A percentile compares a stretch with the other conserved stretches of the same genome.
These are phyloP conservation scores for Crotalus helleri DNA, from an alignment of 2,113 vertebrate species.

Conservation along the genomic window DNA sequence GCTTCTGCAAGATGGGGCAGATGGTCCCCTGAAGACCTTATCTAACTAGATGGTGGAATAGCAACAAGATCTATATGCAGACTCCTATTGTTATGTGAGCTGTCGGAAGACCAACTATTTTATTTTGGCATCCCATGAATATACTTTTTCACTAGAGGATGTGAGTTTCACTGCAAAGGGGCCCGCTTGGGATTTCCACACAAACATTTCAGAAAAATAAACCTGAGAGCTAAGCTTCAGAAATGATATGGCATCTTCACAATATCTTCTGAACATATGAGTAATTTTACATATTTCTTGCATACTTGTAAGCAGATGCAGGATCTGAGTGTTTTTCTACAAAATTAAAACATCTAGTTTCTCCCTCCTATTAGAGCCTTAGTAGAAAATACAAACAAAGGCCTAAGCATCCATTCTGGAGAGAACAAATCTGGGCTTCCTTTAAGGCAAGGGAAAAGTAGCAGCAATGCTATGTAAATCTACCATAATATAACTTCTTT, in stretches of 20 bases:
- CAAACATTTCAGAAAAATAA: background rate
- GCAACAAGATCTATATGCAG: background rate
- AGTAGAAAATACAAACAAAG: background rate
- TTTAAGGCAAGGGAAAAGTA: background rate
- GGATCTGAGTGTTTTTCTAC: background rate
- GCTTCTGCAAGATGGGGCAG: background rate
- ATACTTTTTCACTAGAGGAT: slow-evolving; percentile 2
- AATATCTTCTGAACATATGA: background rate
- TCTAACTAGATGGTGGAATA: background rate
- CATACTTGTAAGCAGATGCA: background rate
- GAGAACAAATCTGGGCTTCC: background rate
- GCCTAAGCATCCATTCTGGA: background rate
- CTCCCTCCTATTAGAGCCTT: background rate
- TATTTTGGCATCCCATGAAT: slow-evolving; percentile 12
- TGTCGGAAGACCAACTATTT: slow-evolving; percentile 5
- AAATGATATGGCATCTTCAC: background rate
- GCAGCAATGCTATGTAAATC: background rate
- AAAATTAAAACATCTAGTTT: background rate
- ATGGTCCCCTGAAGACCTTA: background rate
- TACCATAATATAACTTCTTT: background rate
- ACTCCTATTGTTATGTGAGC: background rate
- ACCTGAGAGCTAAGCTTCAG: background rate
- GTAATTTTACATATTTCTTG: background rate
- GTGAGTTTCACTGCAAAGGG: background rate
- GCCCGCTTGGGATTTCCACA: slow-evolving; percentile 5